Conservation (phyloP, 2,888 invertebrate species). For the Ectropis crepuscularia region DNA sequence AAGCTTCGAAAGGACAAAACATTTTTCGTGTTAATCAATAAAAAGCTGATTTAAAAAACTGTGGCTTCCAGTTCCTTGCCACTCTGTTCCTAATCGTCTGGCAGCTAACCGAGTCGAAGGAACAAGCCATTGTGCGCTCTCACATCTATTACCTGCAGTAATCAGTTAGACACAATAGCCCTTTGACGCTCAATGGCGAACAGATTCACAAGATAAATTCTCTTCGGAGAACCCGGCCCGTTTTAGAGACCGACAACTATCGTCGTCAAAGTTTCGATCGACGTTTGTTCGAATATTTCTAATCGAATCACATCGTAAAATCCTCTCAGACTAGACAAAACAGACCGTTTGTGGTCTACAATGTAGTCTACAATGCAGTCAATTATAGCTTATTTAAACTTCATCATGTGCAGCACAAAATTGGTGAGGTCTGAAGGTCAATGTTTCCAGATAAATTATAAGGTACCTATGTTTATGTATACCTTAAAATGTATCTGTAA, state of each 20-base stretch:
- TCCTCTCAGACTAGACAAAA: too few relatives aligned
- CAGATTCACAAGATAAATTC: slow-evolving; percentile 74
- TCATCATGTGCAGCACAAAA: too few relatives aligned
- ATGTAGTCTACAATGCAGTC: too few relatives aligned
- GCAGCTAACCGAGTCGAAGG: slow-evolving; percentile 46
- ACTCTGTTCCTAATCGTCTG: slow-evolving; percentile 17
- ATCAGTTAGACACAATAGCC: slow-evolving; percentile 74
- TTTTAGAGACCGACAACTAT: slow-evolving; percentile 2
- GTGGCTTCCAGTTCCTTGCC: background rate
- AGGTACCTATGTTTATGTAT: too few relatives aligned
- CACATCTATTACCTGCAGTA: slow-evolving; percentile 75
- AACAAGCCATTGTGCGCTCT: slow-evolving; percentile 62
- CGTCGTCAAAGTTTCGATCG: background rate
- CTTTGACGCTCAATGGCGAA: slow-evolving; percentile 62
- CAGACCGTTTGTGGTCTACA: too few relatives aligned
- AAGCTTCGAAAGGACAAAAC: too few relatives aligned
- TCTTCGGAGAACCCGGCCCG: slow-evolving; percentile 38
- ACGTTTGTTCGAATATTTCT: background rate
- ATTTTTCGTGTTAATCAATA: background rate
- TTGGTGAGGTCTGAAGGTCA: too few relatives aligned
- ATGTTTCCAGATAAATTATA: too few relatives aligned
- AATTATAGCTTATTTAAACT: too few relatives aligned
- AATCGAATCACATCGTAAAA: background rate
- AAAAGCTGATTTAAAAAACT: too few relatives aligned
- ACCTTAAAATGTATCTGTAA: too few relatives aligned